Percentiles rank a stretch among this genome's conserved stretches.
These are phyloP conservation scores for Macaca mulatta DNA, from an alignment of 2,113 vertebrate species.

Conservation along the genomic window DNA sequence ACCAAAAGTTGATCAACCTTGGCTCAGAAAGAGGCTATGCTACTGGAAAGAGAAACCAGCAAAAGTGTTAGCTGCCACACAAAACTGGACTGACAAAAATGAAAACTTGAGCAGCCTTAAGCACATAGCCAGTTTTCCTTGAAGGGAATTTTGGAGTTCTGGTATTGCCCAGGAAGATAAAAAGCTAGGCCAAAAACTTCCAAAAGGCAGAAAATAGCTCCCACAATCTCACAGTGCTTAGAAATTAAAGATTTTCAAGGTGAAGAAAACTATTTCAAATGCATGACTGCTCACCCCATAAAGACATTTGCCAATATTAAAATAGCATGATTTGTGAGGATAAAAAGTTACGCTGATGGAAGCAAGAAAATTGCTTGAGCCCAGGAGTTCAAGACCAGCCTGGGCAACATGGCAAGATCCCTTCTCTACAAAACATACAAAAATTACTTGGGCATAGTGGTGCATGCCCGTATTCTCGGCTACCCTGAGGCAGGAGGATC, in stretches of 20 bases:
- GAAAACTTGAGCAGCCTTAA: background rate
- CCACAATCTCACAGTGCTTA: background rate
- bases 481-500: no score
- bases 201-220: background rate
- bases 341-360: background rate
- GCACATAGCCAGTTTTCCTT: background rate
- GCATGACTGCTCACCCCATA: background rate
- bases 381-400: no score
- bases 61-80: background rate
- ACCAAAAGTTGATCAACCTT: background rate
- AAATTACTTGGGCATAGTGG: no score
- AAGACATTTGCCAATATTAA: background rate
- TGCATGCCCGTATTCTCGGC: no score
- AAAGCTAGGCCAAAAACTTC: background rate
- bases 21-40: background rate
- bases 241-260: background rate
- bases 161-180: background rate
- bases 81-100: background rate
- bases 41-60: background rate
- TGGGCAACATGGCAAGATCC: no score
- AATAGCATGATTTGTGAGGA: background rate
- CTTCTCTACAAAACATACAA: no score
- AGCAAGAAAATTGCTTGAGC: no score
- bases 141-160: background rate
- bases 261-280: background rate